phyloP scores from a whole-genome alignment of 1,140 invertebrate species.

The Pseudomyrmex pallidus region DNA sequence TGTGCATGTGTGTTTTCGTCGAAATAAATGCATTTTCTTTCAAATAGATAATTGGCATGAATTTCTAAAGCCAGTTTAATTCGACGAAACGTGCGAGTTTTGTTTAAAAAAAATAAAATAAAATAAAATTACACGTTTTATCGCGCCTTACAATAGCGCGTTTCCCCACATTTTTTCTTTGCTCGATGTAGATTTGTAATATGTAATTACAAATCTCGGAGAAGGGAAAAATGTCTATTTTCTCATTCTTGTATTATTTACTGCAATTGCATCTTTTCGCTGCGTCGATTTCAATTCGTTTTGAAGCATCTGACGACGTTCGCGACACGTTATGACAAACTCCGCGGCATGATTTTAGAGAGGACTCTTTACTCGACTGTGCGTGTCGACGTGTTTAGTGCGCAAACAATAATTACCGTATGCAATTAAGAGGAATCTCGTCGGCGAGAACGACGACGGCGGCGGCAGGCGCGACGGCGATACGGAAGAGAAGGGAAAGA shows the following conservation, averaged over 20 bases:
- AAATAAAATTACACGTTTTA: too few relatives aligned
- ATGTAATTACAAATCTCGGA: too few relatives aligned
- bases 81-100: too few relatives aligned
- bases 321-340: constrained; percentile 36
- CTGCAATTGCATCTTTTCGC: neutral
- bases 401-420: constrained; percentile 77
- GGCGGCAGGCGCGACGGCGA: too few relatives aligned
- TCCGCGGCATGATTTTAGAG: constrained; percentile 3
- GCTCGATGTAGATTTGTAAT: too few relatives aligned
- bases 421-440: constrained; percentile 73
- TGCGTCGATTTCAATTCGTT: neutral
- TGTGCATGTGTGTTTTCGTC: neutral
- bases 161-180: too few relatives aligned
- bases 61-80: too few relatives aligned
- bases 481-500: neutral
- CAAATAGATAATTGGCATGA: too few relatives aligned
- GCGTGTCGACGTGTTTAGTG: constrained; percentile 66
- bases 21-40: neutral
- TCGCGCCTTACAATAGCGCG: too few relatives aligned
- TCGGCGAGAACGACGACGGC: constrained; percentile 3
- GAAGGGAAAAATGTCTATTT: too few relatives aligned
- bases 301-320: neutral
- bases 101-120: too few relatives aligned
- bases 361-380: constrained; percentile 17
- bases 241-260: neutral